Percentiles rank a stretch among this genome's conserved stretches.
Conservation (phyloP, 2,888 invertebrate species). For the Parthenolecanium corni region DNA sequence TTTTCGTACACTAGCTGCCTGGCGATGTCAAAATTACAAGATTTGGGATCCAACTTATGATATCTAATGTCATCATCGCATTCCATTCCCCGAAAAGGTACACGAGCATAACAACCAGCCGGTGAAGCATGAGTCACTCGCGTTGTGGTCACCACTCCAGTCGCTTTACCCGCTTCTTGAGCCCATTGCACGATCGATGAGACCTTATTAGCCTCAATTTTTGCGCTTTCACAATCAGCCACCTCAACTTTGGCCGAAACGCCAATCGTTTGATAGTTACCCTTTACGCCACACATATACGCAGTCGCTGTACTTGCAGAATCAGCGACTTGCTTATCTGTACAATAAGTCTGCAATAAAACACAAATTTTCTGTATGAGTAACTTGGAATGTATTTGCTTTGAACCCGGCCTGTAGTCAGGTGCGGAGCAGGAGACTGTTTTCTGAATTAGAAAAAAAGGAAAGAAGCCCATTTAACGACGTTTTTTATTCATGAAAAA, state of each 20-base stretch:
- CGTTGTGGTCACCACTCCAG: conserved; percentile 76
- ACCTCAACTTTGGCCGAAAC: conserved; percentile 41
- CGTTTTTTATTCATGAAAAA: no score
- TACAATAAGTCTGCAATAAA: conserved; percentile 34
- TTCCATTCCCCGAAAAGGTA: conserved; percentile 61
- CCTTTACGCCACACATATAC: conserved; percentile 57
- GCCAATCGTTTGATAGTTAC: conserved; percentile 55
- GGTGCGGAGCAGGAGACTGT: no score
- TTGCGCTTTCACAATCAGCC: conserved; percentile 37
- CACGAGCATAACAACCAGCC: conserved; percentile 59
- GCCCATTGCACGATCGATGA: conserved; percentile 60
- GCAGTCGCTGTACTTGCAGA: conserved; percentile 64
- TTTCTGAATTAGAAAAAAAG: no score
- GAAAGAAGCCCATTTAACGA: no score
- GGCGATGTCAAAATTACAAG: conserved; percentile 58
- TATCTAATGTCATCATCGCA: conserved; percentile 46
- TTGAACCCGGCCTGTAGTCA: no score
- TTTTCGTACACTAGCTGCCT: conserved; percentile 53
- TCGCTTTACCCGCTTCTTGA: conserved; percentile 60
- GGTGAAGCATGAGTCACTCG: conserved; percentile 70
- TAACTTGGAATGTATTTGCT: no score
- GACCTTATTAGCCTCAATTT: conserved; percentile 36
- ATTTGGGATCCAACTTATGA: conserved; percentile 41
- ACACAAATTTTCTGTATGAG: no score
- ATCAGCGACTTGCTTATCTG: conserved; percentile 56